Percentiles rank a stretch among this genome's conserved stretches.
These are phyloP conservation scores for Steinernema hermaphroditum DNA, from an alignment of 2,888 invertebrate genomes.

Conservation along the genomic window DNA sequence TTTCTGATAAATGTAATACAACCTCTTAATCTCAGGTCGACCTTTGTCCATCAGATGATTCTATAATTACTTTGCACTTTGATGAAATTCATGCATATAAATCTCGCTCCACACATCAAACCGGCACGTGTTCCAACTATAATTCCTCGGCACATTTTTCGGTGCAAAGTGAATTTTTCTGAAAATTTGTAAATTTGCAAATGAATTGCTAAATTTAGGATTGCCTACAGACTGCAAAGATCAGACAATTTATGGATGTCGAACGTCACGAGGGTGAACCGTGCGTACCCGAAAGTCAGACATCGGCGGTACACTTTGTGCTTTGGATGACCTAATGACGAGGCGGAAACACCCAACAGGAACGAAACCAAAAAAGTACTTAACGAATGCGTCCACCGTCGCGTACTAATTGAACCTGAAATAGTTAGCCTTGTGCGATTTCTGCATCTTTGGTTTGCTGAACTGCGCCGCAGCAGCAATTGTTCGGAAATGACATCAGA, in stretches of 20 bases:
- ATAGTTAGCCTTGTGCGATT: not conserved
- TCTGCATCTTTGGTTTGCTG: not conserved
- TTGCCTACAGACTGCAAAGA: not conserved
- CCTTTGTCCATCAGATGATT: not conserved
- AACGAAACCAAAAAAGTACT: too few relatives aligned
- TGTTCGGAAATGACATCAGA: not conserved
- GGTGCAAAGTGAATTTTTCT: too few relatives aligned
- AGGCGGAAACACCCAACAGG: not conserved
- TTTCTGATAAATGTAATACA: not conserved
- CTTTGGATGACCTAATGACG: not conserved
- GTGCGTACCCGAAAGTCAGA: not conserved
- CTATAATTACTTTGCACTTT: not conserved
- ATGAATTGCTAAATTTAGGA: not conserved
- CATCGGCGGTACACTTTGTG: not conserved
- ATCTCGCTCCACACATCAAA: too few relatives aligned
- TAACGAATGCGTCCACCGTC: too few relatives aligned
- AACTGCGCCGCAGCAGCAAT: not conserved
- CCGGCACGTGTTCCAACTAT: too few relatives aligned
- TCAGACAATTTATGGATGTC: not conserved
- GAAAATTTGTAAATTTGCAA: not conserved
- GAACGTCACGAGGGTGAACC: not conserved
- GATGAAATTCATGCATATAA: too few relatives aligned
- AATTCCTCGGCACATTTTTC: too few relatives aligned
- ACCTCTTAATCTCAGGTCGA: not conserved
- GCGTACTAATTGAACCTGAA: not conserved